Base-by-base conservation (phyloP, 2,113 vertebrate genomes). In the Amphiprion ocellaris region DNA sequence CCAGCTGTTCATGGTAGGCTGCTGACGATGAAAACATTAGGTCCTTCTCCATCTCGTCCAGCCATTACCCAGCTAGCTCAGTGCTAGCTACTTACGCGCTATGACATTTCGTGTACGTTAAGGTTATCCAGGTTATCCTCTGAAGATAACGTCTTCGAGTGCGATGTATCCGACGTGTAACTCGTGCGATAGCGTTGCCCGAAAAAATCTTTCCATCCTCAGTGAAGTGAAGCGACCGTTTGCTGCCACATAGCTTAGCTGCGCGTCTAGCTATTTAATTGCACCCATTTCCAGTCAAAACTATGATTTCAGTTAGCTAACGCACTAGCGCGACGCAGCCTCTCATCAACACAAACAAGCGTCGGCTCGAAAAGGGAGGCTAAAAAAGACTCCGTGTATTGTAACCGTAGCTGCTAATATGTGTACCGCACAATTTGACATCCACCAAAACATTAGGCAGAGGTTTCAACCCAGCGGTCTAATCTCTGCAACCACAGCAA, bases 71-170 rank as follows among this genome's bases (percentile, higher is more conserved):
- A 88, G 89, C 92, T 91, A 91, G 91, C 92, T 80, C 5, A 74
- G 69, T 87, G 92, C 92, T 92, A 92, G 92, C 91, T 80, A 71
- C 86, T 90, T 63, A 80, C 54, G 75, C 88, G 82, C 89, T 94
- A 92, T 92, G 91, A 92, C 93, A 93, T 94, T 87, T 92, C 91
- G 86, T 86, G 89, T 92, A 49, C 55, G 55, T 71, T 71, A 90
- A 93, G 93, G 92, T 94, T 94, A 92, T 89, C 90, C 90, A 90
- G 89, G 88, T 92, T 92, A 92, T 92, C 88, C 91, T 86, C 80
- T 78, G 86, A 88, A 88, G 79, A 89, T 82, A 79, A 81, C 55
- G 79, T 67, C 81, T 84, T 24, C 66, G 37, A 24, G 6, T 59
- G 83, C 81, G 77, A 69, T 74, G 78, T 70, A 14, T 69, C 87